phyloP scores from a whole-genome alignment of 2,113 vertebrate species.

The Argyrosomus japonicus region DNA sequence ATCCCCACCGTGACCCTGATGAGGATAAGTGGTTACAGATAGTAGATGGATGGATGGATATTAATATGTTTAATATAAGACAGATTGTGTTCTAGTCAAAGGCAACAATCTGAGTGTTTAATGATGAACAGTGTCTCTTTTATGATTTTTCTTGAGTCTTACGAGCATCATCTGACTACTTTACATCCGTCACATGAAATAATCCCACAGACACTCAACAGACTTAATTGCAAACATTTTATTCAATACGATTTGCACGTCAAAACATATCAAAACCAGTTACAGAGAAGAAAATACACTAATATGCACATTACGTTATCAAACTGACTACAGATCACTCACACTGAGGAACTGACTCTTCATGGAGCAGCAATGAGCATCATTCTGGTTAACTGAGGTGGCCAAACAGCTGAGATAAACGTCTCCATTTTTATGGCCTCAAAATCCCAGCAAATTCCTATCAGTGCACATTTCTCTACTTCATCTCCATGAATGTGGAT shows the following conservation, averaged over 20 bases:
- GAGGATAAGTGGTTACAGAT: too few species aligned
- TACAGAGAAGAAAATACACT: constrained; percentile 70
- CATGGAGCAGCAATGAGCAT: constrained; percentile 45
- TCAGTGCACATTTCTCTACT: constrained; percentile 39
- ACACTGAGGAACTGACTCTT: constrained; percentile 52
- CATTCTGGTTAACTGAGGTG: constrained; percentile 22
- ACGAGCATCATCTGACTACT: not conserved
- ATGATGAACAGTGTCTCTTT: too few species aligned
- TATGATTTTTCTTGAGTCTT: too few species aligned
- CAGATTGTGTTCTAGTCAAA: not conserved
- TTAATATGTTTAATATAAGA: not conserved
- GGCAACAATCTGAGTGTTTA: too few species aligned
- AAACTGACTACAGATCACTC: constrained; percentile 57
- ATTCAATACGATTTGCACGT: constrained; percentile 82
- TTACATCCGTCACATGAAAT: not conserved
- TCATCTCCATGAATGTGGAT: constrained; percentile 38
- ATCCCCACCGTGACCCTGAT: too few species aligned
- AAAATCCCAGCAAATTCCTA: constrained; percentile 27
- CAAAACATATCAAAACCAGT: constrained; percentile 85
- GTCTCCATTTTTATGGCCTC: not conserved
- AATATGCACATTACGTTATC: constrained; percentile 58
- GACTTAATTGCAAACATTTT: constrained; percentile 75
- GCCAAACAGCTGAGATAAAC: not conserved
- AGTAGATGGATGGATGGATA: too few species aligned
- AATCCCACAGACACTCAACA: not conserved